Conservation (phyloP, 2,888 invertebrate genomes). For the Phorcus lineatus region DNA sequence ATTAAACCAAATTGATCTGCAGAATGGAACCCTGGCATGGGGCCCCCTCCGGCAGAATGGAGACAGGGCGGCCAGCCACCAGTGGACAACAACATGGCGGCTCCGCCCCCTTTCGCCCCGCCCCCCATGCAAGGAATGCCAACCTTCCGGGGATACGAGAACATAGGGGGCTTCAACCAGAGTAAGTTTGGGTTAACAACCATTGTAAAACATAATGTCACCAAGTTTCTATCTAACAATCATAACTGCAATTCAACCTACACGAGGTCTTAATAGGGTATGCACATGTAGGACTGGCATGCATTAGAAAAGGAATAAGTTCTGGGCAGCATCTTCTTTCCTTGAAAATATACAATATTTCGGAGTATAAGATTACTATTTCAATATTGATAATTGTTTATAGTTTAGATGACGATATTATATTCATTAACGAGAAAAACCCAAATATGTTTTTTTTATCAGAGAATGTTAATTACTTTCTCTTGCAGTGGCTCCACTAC, state of each 20-base stretch:
- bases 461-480: not conserved
- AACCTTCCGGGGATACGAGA: slow-evolving; percentile 39
- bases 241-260: not conserved
- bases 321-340: no score
- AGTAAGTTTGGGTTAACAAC: slow-evolving; percentile 31
- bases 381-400: no score
- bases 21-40: slow-evolving; percentile 40
- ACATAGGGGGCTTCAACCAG: slow-evolving; percentile 41
- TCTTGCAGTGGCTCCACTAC: slow-evolving; percentile 44
- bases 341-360: no score
- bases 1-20: not conserved
- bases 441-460: no score
- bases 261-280: no score
- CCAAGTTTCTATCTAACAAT: not conserved
- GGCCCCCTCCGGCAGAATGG: slow-evolving; percentile 29
- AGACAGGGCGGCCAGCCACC: slow-evolving; percentile 30
- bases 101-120: slow-evolving; percentile 32
- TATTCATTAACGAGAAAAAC: no score
- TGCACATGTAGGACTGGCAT: no score
- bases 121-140: slow-evolving; percentile 43
- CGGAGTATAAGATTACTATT: no score
- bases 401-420: no score
- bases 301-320: no score
- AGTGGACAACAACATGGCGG: slow-evolving; percentile 7
- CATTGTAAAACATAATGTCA: not conserved